A percentile compares a stretch with the other conserved stretches of the same genome.
These are phyloP conservation scores for Drosophila bifasciata DNA, from an alignment of 1,140 invertebrate species.

Conservation along the genomic window DNA sequence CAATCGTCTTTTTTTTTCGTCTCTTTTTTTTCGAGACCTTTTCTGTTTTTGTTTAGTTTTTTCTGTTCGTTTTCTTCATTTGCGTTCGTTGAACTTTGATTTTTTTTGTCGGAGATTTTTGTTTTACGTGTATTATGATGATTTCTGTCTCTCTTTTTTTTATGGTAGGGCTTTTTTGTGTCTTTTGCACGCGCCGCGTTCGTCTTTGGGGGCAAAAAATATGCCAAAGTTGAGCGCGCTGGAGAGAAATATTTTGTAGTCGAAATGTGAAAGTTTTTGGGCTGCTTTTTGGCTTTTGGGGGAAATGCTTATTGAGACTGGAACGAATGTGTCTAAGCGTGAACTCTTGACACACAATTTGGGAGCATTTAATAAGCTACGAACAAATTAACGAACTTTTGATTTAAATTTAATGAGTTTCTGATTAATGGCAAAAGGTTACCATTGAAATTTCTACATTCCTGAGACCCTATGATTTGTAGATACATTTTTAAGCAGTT, in stretches of 20 bases:
- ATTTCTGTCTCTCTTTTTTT: slow-evolving; percentile 4
- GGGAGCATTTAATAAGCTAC: slow-evolving; percentile 28
- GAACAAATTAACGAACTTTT: slow-evolving; percentile 5
- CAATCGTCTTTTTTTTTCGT: slow-evolving; percentile 20
- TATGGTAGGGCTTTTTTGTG: slow-evolving; percentile 15
- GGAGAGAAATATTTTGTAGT: slow-evolving; percentile 41
- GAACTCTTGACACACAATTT: slow-evolving; percentile 55
- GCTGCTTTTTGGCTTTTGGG: slow-evolving; percentile 11
- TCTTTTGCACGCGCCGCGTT: slow-evolving; percentile 49
- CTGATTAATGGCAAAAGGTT: background rate
- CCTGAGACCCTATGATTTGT: too few species aligned
- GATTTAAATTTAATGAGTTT: background rate
- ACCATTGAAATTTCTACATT: too few species aligned
- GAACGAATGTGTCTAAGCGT: slow-evolving; percentile 16
- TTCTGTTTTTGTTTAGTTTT: slow-evolving; percentile 34
- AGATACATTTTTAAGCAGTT: too few species aligned
- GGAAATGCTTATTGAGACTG: slow-evolving; percentile 42
- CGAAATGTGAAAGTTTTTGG: slow-evolving; percentile 58
- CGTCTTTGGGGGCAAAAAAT: slow-evolving; percentile 36
- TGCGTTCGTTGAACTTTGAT: slow-evolving; percentile 57
- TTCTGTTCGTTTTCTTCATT: slow-evolving; percentile 33
- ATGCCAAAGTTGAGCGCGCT: slow-evolving; percentile 59
- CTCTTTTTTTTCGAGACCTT: slow-evolving; percentile 42
- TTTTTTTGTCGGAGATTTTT: slow-evolving; percentile 40
- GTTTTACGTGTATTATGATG: slow-evolving; percentile 33